Conservation (phyloP, 2,113 vertebrate genomes). For the Gymnarchus niloticus region DNA sequence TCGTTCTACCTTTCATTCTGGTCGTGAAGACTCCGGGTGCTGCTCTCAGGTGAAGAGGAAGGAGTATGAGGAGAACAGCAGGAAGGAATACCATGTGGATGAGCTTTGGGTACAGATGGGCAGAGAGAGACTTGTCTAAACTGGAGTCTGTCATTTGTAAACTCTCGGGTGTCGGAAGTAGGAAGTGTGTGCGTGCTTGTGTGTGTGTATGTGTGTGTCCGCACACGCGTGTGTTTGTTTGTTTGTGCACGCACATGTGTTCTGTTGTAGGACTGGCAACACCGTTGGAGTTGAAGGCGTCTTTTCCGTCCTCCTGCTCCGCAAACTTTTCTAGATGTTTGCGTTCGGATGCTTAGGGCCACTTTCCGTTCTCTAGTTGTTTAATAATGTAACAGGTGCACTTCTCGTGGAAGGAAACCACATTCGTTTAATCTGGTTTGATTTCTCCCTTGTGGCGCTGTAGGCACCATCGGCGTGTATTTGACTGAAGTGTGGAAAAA, state of each 20-base stretch:
- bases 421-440: conserved; percentile 15
- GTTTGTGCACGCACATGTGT: conserved; percentile 45
- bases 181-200: conserved; percentile 45
- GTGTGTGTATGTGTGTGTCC: conserved; percentile 25
- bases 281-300: conserved; percentile 57
- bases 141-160: conserved; percentile 38
- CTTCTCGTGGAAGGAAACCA: conserved; percentile 24
- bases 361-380: conserved; percentile 4
- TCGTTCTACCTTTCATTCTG: conserved; percentile 53
- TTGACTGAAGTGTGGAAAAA: neutral
- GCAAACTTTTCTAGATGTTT: neutral
- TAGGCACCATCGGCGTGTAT: neutral
- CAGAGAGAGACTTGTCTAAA: conserved; percentile 42
- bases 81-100: neutral
- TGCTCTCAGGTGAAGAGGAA: conserved; percentile 71
- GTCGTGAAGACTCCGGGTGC: conserved; percentile 70
- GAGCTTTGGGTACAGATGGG: neutral
- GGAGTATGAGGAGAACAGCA: neutral
- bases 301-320: conserved; percentile 35
- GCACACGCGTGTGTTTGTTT: conserved; percentile 51
- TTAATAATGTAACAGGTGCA: conserved; percentile 30
- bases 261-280: conserved; percentile 65
- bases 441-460: neutral
- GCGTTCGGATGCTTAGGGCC: neutral
- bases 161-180: conserved; percentile 3